These are phyloP conservation scores for Apistogramma diplotaenia DNA, from an alignment of 2,113 vertebrate species.

Conservation along the genomic window DNA sequence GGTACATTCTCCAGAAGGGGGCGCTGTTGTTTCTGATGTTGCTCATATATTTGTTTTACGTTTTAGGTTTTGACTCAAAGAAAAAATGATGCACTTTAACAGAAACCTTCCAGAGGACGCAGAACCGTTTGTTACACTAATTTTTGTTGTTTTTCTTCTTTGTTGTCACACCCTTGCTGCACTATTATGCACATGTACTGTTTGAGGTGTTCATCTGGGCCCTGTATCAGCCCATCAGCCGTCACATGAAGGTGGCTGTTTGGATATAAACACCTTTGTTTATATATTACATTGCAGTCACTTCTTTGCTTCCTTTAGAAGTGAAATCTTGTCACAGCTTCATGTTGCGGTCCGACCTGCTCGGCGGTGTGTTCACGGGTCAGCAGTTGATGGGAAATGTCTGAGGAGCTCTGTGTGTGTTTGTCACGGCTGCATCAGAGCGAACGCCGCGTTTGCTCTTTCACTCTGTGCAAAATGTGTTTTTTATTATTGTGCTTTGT, in stretches of 20 bases:
- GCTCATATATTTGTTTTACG: background rate
- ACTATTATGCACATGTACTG: background rate
- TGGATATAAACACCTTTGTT: background rate
- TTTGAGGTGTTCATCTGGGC: accelerated
- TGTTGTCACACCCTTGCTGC: background rate
- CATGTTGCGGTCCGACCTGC: background rate
- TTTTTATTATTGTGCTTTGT: background rate
- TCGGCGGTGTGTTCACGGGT: background rate
- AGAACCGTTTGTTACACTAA: background rate
- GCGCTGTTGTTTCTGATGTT: conserved; percentile 4
- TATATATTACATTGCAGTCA: background rate
- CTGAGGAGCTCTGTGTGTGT: accelerated
- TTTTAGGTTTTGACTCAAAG: background rate
- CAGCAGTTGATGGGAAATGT: accelerated
- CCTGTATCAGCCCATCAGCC: background rate
- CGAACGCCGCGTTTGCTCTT: background rate
- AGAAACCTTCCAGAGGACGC: background rate
- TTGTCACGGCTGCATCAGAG: background rate
- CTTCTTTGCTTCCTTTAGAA: background rate
- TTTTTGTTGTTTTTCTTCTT: background rate
- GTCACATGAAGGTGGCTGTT: background rate
- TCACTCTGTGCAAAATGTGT: background rate
- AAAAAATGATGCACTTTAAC: conserved; percentile 44
- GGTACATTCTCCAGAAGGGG: background rate
- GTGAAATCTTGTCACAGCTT: background rate